Evolutionary conservation across 2,797 vertebrate species (phyloP).

Genomic region (Meriones psammophilus): DNA sequence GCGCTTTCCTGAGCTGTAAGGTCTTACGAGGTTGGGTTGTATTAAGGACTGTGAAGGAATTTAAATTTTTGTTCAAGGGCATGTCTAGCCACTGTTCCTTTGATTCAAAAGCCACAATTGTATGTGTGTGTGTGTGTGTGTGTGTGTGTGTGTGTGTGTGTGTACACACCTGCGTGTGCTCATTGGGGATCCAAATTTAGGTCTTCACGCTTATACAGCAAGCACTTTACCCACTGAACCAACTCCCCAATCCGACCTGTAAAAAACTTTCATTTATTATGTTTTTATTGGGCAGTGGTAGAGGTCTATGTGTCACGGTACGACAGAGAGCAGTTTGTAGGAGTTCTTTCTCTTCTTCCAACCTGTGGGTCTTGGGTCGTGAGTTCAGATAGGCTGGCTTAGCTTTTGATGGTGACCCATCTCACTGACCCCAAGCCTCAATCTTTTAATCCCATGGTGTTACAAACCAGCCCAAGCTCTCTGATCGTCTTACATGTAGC

Average conservation of each 20-base stretch:
- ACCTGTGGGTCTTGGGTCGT: not conserved
- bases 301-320: not conserved
- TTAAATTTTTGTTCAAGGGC: not conserved
- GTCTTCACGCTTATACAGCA: not conserved
- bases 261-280: not conserved
- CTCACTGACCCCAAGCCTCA: not conserved
- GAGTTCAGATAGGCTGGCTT: not conserved
- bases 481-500: not conserved
- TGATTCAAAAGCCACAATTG: not conserved
- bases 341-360: not conserved
- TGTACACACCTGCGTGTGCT: fast-evolving
- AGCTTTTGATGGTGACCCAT: not conserved
- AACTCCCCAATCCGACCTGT: not conserved
- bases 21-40: not conserved
- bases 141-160: not conserved
- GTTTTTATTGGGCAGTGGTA: no score
- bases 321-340: not conserved
- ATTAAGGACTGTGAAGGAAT: not conserved
- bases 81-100: not conserved
- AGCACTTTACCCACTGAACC: not conserved
- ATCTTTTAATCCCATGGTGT: not conserved
- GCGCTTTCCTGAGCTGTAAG: not conserved
- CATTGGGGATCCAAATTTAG: not conserved
- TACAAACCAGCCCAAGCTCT: not conserved
- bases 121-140: not conserved